Conservation (phyloP, 2,113 vertebrate species). For the Diphyllodes magnificus region DNA sequence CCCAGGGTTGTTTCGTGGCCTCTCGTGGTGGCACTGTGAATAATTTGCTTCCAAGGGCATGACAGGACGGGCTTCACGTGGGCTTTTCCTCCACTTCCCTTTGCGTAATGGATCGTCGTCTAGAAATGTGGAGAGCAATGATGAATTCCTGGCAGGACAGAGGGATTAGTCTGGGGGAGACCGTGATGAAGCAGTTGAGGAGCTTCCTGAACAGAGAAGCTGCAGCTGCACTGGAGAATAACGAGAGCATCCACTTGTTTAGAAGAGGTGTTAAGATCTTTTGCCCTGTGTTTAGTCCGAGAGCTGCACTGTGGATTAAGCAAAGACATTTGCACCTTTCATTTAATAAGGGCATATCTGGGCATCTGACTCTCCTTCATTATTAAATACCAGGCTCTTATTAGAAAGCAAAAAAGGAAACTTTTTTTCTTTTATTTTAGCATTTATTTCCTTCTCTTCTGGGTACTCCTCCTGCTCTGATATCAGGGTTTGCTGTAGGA, state of each 20-base stretch:
- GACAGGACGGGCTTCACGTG: fast-evolving
- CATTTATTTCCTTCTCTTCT: not conserved
- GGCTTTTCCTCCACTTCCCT: not conserved
- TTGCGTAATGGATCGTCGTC: not conserved
- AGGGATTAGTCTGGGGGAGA: not conserved
- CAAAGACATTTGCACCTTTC: not conserved
- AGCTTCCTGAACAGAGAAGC: slow-evolving; percentile 5
- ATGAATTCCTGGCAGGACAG: not conserved
- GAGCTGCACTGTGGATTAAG: not conserved
- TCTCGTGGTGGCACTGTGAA: not conserved
- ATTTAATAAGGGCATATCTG: not conserved
- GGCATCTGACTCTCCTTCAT: not conserved
- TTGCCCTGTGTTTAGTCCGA: not conserved
- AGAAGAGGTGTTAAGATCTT: slow-evolving; percentile 4
- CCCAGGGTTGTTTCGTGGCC: not conserved
- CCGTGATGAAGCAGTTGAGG: not conserved
- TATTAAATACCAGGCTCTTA: not conserved
- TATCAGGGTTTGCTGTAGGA: not conserved
- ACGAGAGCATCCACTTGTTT: not conserved
- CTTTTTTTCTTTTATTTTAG: not conserved
- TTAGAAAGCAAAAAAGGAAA: not conserved
- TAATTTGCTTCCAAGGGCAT: not conserved
- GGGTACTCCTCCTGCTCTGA: not conserved
- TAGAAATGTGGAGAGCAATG: not conserved
- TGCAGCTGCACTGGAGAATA: slow-evolving; percentile 17